These are phyloP conservation scores for Oasisia sp. DNA, from an alignment of 2,888 invertebrate genomes.

Conservation along the genomic window DNA sequence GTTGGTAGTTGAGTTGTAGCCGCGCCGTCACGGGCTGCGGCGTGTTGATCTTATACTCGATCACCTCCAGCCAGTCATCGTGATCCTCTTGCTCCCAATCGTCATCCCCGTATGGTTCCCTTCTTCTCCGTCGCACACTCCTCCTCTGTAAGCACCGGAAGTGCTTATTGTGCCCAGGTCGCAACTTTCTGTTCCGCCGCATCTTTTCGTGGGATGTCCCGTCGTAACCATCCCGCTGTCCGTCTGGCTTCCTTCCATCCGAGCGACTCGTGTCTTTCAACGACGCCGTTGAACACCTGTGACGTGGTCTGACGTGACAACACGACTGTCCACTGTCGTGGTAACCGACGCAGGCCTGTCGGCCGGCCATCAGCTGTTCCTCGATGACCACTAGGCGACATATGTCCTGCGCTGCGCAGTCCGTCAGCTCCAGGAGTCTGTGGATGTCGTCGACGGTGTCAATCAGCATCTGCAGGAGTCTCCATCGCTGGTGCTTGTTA, in stretches of 20 bases:
- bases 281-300: neutral
- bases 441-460: neutral
- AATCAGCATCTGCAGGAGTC: neutral
- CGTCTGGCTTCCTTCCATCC: too few relatives aligned
- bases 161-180: neutral
- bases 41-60: neutral
- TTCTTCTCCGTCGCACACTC: neutral
- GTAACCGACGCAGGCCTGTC: neutral
- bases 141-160: neutral
- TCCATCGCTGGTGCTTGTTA: neutral
- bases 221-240: neutral
- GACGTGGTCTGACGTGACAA: neutral
- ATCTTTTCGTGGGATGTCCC: neutral
- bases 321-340: neutral
- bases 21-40: slow-evolving; percentile 2
- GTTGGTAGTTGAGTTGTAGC: neutral
- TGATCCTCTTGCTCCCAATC: neutral
- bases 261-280: neutral
- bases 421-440: neutral
- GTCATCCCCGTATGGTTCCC: neutral
- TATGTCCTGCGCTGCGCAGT: neutral
- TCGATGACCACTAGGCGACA: neutral
- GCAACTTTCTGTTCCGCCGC: neutral
- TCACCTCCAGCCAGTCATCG: neutral
- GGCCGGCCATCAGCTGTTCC: neutral